These are phyloP conservation scores for Apis cerana DNA, from an alignment of 1,140 invertebrate species.

Conservation along the genomic window DNA sequence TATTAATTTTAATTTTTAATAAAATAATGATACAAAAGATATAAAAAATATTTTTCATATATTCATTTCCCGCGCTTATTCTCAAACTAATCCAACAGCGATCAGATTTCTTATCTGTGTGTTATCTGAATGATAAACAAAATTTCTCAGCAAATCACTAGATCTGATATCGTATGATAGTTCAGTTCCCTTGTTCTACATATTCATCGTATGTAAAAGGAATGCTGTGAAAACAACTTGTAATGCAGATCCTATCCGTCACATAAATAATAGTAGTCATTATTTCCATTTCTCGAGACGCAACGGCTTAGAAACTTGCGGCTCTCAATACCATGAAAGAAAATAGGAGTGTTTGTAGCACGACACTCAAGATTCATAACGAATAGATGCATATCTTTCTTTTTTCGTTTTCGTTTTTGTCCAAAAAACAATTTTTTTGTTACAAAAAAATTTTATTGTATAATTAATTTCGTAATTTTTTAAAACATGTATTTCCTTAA, in stretches of 20 bases:
- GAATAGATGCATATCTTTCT: neutral
- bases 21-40: too few species aligned
- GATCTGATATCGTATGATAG: neutral
- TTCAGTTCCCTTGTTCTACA: slow-evolving; percentile 1
- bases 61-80: slow-evolving; percentile 1
- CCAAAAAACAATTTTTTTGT: neutral
- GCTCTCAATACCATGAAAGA: neutral
- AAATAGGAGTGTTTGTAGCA: neutral
- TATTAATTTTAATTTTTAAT: neutral
- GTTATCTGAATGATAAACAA: neutral
- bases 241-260: slow-evolving; percentile 29
- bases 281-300: slow-evolving; percentile 20
- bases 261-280: slow-evolving; percentile 35
- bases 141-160: slow-evolving; percentile 33
- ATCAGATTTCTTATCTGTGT: neutral
- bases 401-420: neutral
- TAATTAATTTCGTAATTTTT: too few species aligned
- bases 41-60: slow-evolving; percentile 5
- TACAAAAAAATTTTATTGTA: too few species aligned
- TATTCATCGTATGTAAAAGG: slow-evolving; percentile 43
- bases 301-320: neutral
- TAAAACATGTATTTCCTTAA: too few species aligned
- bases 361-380: neutral
- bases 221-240: slow-evolving; percentile 23
- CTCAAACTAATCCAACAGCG: neutral